Evolutionary conservation across 2,113 vertebrate species (phyloP), one percentile per base, ranked within the genome.

Genomic region (Cynoglossus semilaevis): DNA sequence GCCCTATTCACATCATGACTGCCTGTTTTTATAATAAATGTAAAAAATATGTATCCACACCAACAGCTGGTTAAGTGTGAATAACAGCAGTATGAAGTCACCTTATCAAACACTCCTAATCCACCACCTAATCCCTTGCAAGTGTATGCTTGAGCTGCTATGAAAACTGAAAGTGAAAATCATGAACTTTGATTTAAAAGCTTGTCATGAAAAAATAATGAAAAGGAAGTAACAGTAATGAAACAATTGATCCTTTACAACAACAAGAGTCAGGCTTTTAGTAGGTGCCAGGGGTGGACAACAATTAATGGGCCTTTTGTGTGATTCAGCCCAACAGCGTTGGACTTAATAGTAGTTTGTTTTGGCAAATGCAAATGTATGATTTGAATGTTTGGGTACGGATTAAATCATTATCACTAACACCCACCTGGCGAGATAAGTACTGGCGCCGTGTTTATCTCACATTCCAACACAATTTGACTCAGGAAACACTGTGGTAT

Each of bases 371-470:
- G n/a, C n/a, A n/a, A n/a, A n/a, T 51, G 40, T 35, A 17, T 48
- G n/a, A 56, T 70, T 79, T 61, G 34, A 68, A 70, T 45, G 14
- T 34, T 57, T 69, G 53, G 65, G 64, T 67, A 2, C 2, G 1
- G 34, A 58, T 71, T 47, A 58, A 68, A 36, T 65, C 35, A 1
- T 55, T 64, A 40, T 17, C 36, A 36, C 22, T 0, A 40, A 67
- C 61, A 61, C 45, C 63, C 47, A 67, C 59, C 58, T 74, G 50
- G 13, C 51, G 54, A 56, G n/a, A 45, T 63, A 57, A 54, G 46
- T 43, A 14, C 17, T 4, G 42, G 13, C 47, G 3, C 45, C 44
- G 5, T 7, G 22, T 64, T 52, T 14, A n/a, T 29, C 49, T 59
- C 43, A 29, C 8, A 6, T 15, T 1, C 19, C 51, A 55, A 40